These are phyloP conservation scores for Glossophaga mutica DNA, from an alignment of 2,797 vertebrate species.

Conservation along the genomic window DNA sequence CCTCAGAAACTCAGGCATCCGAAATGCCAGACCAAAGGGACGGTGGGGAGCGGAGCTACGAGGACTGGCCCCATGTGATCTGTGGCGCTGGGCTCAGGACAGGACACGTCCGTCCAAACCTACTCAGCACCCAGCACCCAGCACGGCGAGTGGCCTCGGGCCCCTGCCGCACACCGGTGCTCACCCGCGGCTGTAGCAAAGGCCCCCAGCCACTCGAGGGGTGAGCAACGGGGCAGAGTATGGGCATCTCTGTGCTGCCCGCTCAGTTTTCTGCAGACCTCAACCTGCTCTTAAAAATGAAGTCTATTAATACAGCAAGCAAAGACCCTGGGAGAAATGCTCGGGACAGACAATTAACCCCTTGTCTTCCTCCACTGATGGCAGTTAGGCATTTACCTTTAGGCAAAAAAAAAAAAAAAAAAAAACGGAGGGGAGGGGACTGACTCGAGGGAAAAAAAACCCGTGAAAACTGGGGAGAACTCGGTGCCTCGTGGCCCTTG, in stretches of 20 bases:
- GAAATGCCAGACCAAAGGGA: accelerated
- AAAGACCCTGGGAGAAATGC: not conserved
- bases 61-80: accelerated
- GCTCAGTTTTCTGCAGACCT: not conserved
- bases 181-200: not conserved
- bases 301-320: not conserved
- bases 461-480: not conserved
- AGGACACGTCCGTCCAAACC: accelerated
- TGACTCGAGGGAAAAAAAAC: not conserved
- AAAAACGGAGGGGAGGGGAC: not conserved
- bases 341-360: not conserved
- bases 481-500: not conserved
- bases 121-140: no score
- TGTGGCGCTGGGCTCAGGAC: accelerated
- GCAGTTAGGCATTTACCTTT: not conserved
- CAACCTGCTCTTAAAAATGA: not conserved
- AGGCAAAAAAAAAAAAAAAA: not conserved
- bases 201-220: not conserved
- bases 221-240: accelerated
- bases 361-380: not conserved
- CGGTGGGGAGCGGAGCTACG: not conserved
- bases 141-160: not conserved
- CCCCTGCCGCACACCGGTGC: not conserved
- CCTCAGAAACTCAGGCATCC: not conserved
- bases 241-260: no score